Evolutionary conservation across 2,888 invertebrate genomes (phyloP).

Genomic region (Chrysodeixis includens): DNA sequence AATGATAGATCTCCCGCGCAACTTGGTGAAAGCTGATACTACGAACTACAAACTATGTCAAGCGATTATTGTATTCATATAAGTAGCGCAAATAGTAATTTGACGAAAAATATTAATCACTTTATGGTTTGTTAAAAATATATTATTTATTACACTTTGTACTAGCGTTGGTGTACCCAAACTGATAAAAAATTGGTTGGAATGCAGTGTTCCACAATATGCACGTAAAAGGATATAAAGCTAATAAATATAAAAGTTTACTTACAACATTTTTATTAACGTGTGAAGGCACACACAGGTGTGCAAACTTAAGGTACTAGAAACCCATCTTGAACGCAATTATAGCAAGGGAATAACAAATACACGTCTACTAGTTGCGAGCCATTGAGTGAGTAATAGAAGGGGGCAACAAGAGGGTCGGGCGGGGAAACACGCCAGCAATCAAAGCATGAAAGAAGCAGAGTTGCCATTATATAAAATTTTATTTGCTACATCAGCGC

Average conservation of each 20-base stretch:
- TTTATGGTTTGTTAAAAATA: background rate
- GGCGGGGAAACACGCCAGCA: constrained; percentile 15
- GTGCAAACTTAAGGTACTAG: constrained; percentile 92
- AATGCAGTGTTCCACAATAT: constrained; percentile 22
- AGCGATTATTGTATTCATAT: background rate
- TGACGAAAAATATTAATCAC: constrained; percentile 17
- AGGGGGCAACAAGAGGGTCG: constrained; percentile 25
- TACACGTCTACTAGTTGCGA: constrained; percentile 79
- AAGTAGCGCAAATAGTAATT: background rate
- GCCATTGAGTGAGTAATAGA: constrained; percentile 84
- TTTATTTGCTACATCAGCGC: constrained; percentile 8
- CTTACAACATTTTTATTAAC: constrained; percentile 92
- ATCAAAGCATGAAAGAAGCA: constrained; percentile 26
- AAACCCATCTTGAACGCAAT: constrained; percentile 92
- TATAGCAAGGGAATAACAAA: constrained; percentile 85
- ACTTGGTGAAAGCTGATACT: constrained; percentile 52
- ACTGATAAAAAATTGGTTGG: constrained; percentile 5
- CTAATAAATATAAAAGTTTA: constrained; percentile 65
- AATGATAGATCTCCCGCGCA: constrained; percentile 56
- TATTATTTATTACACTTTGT: background rate
- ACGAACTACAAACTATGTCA: constrained; percentile 5
- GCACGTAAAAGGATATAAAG: constrained; percentile 11
- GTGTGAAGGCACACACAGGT: constrained; percentile 92
- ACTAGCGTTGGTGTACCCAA: background rate
- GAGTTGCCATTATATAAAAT: constrained; percentile 42